Percentiles rank a stretch among this genome's conserved stretches.
Evolutionary conservation across 1,140 invertebrate genomes (phyloP).

Genomic region (Oryctes rhinoceros): DNA sequence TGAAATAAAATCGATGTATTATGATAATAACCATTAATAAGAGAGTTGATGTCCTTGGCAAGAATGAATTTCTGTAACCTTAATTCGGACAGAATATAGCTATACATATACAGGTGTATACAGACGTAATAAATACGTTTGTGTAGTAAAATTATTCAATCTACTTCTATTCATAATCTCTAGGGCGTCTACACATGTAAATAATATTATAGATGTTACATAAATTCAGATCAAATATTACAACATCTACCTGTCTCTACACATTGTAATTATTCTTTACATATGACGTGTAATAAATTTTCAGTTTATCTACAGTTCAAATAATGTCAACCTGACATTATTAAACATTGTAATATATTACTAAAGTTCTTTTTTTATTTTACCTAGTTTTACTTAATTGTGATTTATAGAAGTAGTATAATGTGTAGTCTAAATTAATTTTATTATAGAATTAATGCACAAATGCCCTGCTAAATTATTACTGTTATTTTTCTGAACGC

Average conservation of each 20-base stretch:
- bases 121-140: background rate
- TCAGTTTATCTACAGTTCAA: background rate
- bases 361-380: slow-evolving; percentile 1
- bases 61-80: slow-evolving; percentile 20
- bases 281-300: background rate
- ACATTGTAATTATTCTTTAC: background rate
- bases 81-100: background rate
- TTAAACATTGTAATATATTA: slow-evolving; percentile 10
- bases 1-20: background rate
- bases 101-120: background rate
- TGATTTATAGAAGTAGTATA: background rate
- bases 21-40: slow-evolving; percentile 12
- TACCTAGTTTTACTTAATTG: background rate
- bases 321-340: slow-evolving; percentile 23
- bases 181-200: background rate
- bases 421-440: background rate
- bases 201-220: background rate
- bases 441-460: background rate
- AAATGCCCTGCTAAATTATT: too few relatives aligned
- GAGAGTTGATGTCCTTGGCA: slow-evolving; percentile 6
- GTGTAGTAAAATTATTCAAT: background rate
- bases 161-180: background rate
- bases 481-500: background rate
- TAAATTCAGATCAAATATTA: slow-evolving; percentile 29
- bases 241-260: background rate